Evolutionary conservation across 2,888 invertebrate species (phyloP).

Genomic region (Himalopsyche tibetana): DNA sequence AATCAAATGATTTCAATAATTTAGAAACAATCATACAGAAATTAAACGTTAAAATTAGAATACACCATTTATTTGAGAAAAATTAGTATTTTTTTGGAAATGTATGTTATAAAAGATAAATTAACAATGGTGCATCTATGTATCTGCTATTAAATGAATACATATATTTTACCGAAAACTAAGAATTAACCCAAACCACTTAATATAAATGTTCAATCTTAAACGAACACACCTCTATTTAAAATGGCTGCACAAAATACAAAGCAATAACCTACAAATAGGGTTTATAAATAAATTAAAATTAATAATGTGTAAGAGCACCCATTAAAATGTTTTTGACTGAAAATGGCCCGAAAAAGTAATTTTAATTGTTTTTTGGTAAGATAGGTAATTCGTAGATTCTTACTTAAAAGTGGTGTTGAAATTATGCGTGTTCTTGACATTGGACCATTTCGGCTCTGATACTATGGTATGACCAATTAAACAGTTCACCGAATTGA

Average conservation of each 20-base stretch:
- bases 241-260: neutral
- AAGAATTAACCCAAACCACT: neutral
- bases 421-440: slow-evolving; percentile 16
- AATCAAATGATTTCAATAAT: too few species aligned
- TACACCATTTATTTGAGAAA: too few species aligned
- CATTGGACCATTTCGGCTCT: neutral
- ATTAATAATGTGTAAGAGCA: neutral
- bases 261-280: neutral
- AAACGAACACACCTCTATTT: too few species aligned
- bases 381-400: neutral
- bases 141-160: too few species aligned
- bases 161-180: too few species aligned
- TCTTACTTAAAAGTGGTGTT: neutral
- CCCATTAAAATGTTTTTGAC: neutral
- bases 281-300: neutral
- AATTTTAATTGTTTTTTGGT: slow-evolving; percentile 5
- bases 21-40: too few species aligned
- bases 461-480: neutral
- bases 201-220: too few species aligned
- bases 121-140: too few species aligned
- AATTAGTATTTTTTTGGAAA: too few species aligned
- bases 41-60: too few species aligned
- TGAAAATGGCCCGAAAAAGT: neutral
- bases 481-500: neutral
- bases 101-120: too few species aligned